Evolutionary conservation across 2,888 invertebrate species (phyloP), one percentile per base, ranked within the genome.

Genomic region (Boloria euphrosyne): DNA sequence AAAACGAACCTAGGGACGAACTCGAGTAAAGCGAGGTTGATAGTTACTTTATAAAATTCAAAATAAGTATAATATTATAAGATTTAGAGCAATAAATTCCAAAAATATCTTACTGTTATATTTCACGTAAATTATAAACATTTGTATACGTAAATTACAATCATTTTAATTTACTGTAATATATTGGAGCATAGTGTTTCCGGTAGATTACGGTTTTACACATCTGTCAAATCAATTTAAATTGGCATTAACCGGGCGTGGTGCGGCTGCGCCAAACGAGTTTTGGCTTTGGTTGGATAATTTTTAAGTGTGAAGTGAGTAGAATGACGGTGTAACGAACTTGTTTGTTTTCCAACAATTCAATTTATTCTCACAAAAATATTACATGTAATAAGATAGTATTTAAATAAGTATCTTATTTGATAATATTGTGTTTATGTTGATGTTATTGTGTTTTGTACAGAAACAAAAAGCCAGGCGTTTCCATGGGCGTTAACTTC

Each of bases 401-500:
- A 18, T 47, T 22, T 50, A 3, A 43, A 7, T 27, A 46, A 38
- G 50, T 46, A 10, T 38, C 31, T 38, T 38, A 38, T 10, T 0
- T 10, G 31, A 5, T 38, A 38, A 38, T 38, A 38, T 38, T 38
- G 57, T 47, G 62, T 62, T 44, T 61, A 74, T 73, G 68, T 73
- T 68, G 74, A 72, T 78, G 73, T 78, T 75, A 75, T 79, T 80
- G 75, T 74, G 51, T 68, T 79, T 74, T 73, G 72, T 73, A 64
- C 71, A 70, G 66, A 75, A 77, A 73, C 68, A 70, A 74, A 78
- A 79, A 82, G 74, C 73, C 76, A 79, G 78, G 75, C 78, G 80
- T 82, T 82, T 89, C 82, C 82, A 90, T 90, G 91, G 91, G 91
- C 91, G 91, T 90, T 86, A 84, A 87, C 90, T 86, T 84, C 87